These are phyloP conservation scores for Caenorhabditis japonica DNA, from an alignment of 2,888 invertebrate species.

Conservation along the genomic window DNA sequence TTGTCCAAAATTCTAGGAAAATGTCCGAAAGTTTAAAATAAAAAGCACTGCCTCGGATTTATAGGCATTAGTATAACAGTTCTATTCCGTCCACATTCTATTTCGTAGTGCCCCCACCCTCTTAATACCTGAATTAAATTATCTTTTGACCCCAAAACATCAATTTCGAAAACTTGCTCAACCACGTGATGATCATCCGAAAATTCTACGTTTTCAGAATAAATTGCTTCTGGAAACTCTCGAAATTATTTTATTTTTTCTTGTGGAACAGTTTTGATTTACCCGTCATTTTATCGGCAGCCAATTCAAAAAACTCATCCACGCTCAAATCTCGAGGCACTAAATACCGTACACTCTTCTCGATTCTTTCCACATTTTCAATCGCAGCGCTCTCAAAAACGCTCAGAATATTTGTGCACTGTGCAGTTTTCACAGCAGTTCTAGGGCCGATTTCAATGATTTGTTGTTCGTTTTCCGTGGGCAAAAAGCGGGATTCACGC, in stretches of 20 bases:
- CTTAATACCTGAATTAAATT: slow-evolving; percentile 14
- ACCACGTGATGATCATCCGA: slow-evolving; percentile 20
- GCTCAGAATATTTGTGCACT: slow-evolving; percentile 94
- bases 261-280: neutral
- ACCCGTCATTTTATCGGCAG: slow-evolving; percentile 65
- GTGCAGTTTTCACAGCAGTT: slow-evolving; percentile 86
- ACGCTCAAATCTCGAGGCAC: slow-evolving; percentile 56
- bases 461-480: slow-evolving; percentile 16
- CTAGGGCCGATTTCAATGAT: slow-evolving; percentile 58
- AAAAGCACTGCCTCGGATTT: no score
- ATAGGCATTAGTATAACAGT: no score
- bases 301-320: slow-evolving; percentile 50
- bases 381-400: slow-evolving; percentile 90
- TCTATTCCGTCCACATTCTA: no score
- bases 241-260: neutral
- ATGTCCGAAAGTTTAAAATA: no score
- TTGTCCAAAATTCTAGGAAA: no score
- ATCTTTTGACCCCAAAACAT: slow-evolving; percentile 34
- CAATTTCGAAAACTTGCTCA: slow-evolving; percentile 45
- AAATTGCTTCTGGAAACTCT: slow-evolving; percentile 44
- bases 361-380: slow-evolving; percentile 85
- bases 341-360: slow-evolving; percentile 86
- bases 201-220: slow-evolving; percentile 38
- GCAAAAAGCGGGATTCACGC: slow-evolving; percentile 5
- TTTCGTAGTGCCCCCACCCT: no score